Evolutionary conservation across 1,140 invertebrate genomes (phyloP).

Genomic region (Drosophila serrata): DNA sequence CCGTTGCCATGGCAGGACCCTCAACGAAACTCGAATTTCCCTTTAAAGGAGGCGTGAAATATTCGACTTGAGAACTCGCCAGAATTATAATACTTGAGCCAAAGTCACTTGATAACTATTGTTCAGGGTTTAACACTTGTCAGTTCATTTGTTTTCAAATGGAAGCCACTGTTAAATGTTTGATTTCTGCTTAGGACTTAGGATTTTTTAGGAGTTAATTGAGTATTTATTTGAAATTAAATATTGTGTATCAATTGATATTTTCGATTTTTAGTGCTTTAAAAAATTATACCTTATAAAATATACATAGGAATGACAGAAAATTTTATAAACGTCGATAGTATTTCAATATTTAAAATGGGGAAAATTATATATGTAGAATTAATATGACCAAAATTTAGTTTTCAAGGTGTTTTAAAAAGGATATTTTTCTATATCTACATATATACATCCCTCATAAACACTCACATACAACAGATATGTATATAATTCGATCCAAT

Average conservation of each 20-base stretch:
- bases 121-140: slow-evolving; percentile 20
- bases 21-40: slow-evolving; percentile 34
- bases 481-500: too few species aligned
- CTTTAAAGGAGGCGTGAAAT: slow-evolving; percentile 48
- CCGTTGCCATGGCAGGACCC: slow-evolving; percentile 32
- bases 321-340: too few species aligned
- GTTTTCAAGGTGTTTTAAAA: too few species aligned
- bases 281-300: too few species aligned
- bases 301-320: too few species aligned
- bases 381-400: too few species aligned
- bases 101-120: slow-evolving; percentile 37
- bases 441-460: too few species aligned
- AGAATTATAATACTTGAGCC: slow-evolving; percentile 39
- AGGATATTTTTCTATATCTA: too few species aligned
- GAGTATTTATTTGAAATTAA: not conserved
- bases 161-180: not conserved
- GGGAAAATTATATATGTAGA: too few species aligned
- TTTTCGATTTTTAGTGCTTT: not conserved
- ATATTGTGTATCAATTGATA: not conserved
- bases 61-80: slow-evolving; percentile 33
- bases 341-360: too few species aligned
- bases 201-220: not conserved
- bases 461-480: too few species aligned
- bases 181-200: not conserved
- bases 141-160: slow-evolving; percentile 26